Base-by-base conservation (phyloP, 53 echinoderm and acorn worm genomes). In the Antedon mediterranea region DNA sequence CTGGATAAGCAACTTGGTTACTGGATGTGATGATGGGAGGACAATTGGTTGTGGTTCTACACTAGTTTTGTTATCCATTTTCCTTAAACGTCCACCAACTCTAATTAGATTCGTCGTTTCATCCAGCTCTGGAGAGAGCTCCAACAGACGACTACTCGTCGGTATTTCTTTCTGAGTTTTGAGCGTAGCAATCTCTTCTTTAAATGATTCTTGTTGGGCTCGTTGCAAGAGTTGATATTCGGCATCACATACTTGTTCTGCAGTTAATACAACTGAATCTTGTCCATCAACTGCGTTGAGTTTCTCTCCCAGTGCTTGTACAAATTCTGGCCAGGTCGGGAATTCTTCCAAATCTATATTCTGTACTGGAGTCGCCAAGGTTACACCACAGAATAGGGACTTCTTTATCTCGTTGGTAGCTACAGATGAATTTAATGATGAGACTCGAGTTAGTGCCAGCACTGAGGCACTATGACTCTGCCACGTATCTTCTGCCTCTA, bases 61-160 rank as follows among this genome's bases (percentile, higher is more conserved):
- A 30, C 27, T 26, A 31, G 29, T 71, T 0, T 32, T 34, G 9
- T 79, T 72, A 28, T 34, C 32, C 29, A 57, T 44, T 72, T 71
- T 28, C 29, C 71, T 32, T 9, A 30, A 33, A 71, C 79, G 71
- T 18, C 74, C 80, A 73, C 80, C 80, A 73, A 80, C 80, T 31
- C 80, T 80, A 30, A 73, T 29, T 29, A 80, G 30, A 23, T 79
- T 71, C 33, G 18, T 71, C 33, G 71, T 20, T 14, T 71, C 72
- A 79, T 79, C 79, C 71, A 79, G 71, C 71, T 79, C 79, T 28
- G 79, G 71, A 32, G 79, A 71, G 28, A 79, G 79, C 1, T 71
- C 71, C 72, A 71, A 31, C 6, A 79, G 79, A 0, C 72, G 79
- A 34, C 71, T 71, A 14, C 34, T 71, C 5, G 72, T 33, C 32